Percentiles rank a stretch among this genome's conserved stretches.
phyloP scores from a whole-genome alignment of 2,797 vertebrate genomes.

The Falco rusticolus region DNA sequence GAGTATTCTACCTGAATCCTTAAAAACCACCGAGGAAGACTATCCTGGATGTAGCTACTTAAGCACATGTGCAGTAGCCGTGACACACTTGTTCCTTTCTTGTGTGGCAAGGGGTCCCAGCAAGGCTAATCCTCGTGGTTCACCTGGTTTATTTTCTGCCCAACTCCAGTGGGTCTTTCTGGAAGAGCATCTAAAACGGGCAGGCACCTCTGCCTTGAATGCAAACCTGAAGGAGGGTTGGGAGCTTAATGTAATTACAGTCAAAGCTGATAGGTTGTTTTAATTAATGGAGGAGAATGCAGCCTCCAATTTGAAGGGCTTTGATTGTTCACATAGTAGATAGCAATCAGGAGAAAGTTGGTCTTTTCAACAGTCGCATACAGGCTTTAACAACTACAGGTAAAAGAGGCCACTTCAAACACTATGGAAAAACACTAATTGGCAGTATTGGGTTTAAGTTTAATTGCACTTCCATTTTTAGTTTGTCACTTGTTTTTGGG shows the following conservation, averaged over 20 bases:
- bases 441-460: not conserved
- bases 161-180: not conserved
- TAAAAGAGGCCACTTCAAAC: not conserved
- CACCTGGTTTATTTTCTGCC: not conserved
- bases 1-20: no score
- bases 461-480: not conserved
- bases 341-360: not conserved
- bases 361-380: not conserved
- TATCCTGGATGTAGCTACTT: no score
- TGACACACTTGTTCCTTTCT: not conserved
- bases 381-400: not conserved
- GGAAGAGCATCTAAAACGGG: not conserved
- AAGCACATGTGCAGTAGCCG: fast-evolving
- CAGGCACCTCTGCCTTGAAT: not conserved
- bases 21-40: no score
- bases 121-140: not conserved
- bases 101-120: no score
- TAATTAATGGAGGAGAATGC: not conserved
- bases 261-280: not conserved
- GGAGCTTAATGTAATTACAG: not conserved
- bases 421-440: not conserved
- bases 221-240: no score
- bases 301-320: not conserved
- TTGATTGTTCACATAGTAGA: not conserved
- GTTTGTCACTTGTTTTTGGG: not conserved